Evolutionary conservation across 2,888 invertebrate genomes (phyloP).

Genomic region (Apodemia mormo): DNA sequence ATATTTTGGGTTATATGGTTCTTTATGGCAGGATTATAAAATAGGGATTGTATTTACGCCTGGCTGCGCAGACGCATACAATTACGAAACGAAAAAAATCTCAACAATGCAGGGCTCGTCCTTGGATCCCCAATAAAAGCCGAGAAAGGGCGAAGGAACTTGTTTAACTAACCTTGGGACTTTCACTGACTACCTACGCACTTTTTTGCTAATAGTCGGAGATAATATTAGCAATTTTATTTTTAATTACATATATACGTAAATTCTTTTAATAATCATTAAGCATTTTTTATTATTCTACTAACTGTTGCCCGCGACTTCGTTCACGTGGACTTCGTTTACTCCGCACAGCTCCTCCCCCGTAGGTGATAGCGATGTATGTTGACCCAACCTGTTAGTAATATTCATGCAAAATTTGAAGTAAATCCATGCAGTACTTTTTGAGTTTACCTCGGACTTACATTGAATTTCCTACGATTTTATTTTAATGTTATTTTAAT

Average conservation of each 20-base stretch:
- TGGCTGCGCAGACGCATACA: slow-evolving; percentile 74
- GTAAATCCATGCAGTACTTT: no score
- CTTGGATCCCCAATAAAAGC: slow-evolving; percentile 78
- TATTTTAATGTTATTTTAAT: no score
- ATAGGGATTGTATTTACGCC: slow-evolving; percentile 63
- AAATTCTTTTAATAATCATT: no score
- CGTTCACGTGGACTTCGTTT: no score
- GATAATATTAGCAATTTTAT: slow-evolving; percentile 4
- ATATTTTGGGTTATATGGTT: slow-evolving; percentile 42
- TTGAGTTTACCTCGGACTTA: no score
- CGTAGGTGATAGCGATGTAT: no score
- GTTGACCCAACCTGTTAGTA: no score
- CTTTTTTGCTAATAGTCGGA: slow-evolving; percentile 43
- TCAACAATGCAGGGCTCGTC: slow-evolving; percentile 74
- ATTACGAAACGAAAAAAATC: slow-evolving; percentile 73
- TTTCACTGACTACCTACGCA: slow-evolving; percentile 77
- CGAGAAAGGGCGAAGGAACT: slow-evolving; percentile 80
- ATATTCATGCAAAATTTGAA: no score
- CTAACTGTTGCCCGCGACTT: no score
- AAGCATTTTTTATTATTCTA: no score
- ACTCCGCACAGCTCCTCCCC: no score
- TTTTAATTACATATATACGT: neutral
- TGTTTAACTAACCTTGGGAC: slow-evolving; percentile 74
- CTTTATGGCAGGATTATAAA: slow-evolving; percentile 58
- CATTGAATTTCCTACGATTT: no score